Base-by-base conservation (phyloP, 2,888 invertebrate species). In the Caenorhabditis doughertyi region DNA sequence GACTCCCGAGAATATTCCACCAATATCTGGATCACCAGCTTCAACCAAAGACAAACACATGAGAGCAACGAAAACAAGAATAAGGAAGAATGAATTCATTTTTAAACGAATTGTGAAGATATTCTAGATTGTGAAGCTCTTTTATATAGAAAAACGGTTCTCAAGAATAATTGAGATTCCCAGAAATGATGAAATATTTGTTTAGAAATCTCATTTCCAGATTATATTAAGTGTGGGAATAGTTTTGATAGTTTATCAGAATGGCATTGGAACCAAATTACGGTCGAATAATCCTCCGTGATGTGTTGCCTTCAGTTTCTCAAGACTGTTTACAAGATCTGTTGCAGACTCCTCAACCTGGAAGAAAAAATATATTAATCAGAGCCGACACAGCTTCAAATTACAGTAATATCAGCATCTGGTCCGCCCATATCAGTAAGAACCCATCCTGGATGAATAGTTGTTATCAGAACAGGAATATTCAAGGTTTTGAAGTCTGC, bases 401-500 rank as follows among this genome's bases (percentile, higher is more conserved):
- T 16, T 47, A 81, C 81, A 21, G 83, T 51, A 44, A 83, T 70
- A 23, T 70, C 72, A 2, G 83, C 83, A 53, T 74, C 35, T 0
- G 68, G 49, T 13, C 83, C 83, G 13, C 83, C 79, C 83, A 83
- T 79, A 32, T 79, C 74, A 21, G 83, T 79, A 9, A 53, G 56
- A 5, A 83, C 83, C 83, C 83, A 79, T 79, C 83, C 83, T 11
- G 83, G 83, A 74, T 79, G 79, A 32, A 83, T 58, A 11, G 65
- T 64, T 7, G 74, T 60, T 25, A 79, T 74, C 13, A 83, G 49
- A 23, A 83, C 53, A 5, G 79, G 79, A 47, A 79, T 70, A 23
- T 79, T 56, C 44, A 44, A 21, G 7, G 49, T 62, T 16, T 73
- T 77, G 73, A 79, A 82, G 25, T 83, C 83, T 27, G 65, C 70